Percentiles rank a stretch among this genome's conserved stretches.
Conservation (phyloP, 2,888 invertebrate species). For the Lasioglossum zephyrum region DNA sequence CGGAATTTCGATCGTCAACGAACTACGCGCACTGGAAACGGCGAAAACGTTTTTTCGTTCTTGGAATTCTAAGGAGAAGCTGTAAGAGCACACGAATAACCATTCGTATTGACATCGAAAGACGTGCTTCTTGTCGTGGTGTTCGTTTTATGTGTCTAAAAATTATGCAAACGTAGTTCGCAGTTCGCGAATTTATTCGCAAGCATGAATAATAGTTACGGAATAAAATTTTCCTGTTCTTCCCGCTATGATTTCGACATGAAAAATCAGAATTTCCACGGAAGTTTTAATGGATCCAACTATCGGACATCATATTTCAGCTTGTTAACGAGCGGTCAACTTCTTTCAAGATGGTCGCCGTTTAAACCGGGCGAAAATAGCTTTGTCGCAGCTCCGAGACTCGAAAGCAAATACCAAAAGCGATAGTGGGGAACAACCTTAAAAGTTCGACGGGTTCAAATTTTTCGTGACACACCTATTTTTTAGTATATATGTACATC, state of each 20-base stretch:
- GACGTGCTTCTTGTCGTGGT: too few relatives aligned
- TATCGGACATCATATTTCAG: slow-evolving; percentile 15
- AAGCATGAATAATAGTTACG: neutral
- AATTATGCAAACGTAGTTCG: neutral
- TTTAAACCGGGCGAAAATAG: slow-evolving; percentile 1
- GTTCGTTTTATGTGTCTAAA: neutral
- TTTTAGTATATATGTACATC: neutral
- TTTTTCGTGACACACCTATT: neutral
- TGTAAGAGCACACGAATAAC: too few relatives aligned
- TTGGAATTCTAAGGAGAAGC: neutral
- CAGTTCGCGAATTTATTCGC: neutral
- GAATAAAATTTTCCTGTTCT: neutral
- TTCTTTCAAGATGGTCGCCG: slow-evolving; percentile 15
- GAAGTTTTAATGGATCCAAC: slow-evolving; percentile 7
- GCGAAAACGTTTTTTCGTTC: neutral
- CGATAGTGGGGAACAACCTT: neutral
- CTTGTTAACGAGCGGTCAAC: slow-evolving; percentile 1
- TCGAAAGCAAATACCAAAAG: slow-evolving; percentile 9
- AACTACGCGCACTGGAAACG: neutral
- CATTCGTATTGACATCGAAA: too few relatives aligned
- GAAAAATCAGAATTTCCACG: neutral
- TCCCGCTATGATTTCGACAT: neutral
- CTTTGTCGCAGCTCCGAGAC: neutral
- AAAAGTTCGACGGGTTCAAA: neutral
- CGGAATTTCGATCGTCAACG: neutral